Evolutionary conservation across 2,888 invertebrate genomes (phyloP).

Genomic region (Thymelicus lineola): DNA sequence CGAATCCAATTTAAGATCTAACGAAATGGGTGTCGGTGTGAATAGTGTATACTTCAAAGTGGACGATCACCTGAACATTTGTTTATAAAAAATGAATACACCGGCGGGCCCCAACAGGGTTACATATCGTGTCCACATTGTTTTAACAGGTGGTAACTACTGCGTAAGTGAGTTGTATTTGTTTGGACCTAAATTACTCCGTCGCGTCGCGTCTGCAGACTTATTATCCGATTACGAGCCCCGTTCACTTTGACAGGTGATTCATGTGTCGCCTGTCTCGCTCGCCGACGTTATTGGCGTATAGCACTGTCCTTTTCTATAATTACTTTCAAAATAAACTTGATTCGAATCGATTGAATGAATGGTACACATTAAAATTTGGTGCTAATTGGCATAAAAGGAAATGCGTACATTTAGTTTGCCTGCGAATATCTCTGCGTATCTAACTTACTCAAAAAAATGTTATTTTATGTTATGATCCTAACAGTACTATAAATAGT

Average conservation of each 20-base stretch:
- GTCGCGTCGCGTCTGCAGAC: constrained; percentile 38
- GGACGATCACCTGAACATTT: constrained; percentile 1
- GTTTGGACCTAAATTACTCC: constrained; percentile 64
- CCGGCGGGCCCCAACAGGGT: constrained; percentile 64
- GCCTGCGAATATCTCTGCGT: not conserved
- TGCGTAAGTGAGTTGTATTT: constrained; percentile 54
- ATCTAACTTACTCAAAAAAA: not conserved
- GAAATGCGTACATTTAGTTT: constrained; percentile 3
- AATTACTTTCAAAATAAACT: constrained; percentile 15
- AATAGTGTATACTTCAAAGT: not conserved
- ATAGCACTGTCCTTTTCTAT: constrained; percentile 5
- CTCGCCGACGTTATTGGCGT: not conserved
- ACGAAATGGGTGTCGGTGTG: not conserved
- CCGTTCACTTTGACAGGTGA: constrained; percentile 30
- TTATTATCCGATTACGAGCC: constrained; percentile 32
- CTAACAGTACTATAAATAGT: too few species aligned
- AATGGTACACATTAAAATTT: constrained; percentile 15
- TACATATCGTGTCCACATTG: constrained; percentile 53
- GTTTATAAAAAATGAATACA: constrained; percentile 31
- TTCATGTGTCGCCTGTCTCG: constrained; percentile 15
- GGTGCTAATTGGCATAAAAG: constrained; percentile 4
- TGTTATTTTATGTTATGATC: too few species aligned
- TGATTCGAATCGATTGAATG: constrained; percentile 14
- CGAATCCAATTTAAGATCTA: too few species aligned
- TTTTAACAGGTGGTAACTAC: constrained; percentile 66